Conservation (phyloP, 1,140 invertebrate genomes). For the Hesperophylax magnus region DNA sequence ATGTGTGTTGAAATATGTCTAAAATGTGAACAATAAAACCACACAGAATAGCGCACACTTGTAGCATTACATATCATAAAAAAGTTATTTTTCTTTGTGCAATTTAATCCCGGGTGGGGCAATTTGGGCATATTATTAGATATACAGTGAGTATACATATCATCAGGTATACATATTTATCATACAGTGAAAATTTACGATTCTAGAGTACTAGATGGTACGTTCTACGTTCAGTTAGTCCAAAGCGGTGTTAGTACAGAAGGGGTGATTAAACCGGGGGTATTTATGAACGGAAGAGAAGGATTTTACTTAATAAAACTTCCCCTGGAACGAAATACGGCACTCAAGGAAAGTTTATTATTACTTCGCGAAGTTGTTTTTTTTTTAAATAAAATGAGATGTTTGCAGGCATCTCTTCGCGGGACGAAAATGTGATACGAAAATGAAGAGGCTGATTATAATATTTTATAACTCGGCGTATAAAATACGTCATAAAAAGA, state of each 20-base stretch:
- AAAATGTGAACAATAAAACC: no score
- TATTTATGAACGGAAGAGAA: constrained; percentile 31
- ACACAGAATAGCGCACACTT: no score
- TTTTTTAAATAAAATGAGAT: constrained; percentile 30
- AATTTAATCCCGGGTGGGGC: no score
- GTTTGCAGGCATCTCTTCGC: constrained; percentile 8
- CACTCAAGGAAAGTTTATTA: constrained; percentile 20
- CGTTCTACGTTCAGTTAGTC: not conserved
- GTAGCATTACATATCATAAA: no score
- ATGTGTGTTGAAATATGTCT: no score
- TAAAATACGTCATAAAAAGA: not conserved
- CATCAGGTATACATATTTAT: no score
- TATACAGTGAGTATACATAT: no score
- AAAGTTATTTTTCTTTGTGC: no score
- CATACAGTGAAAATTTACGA: no score
- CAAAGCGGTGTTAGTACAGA: not conserved
- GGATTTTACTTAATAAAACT: constrained; percentile 37
- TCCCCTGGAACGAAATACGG: constrained; percentile 14
- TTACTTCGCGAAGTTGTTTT: constrained; percentile 29
- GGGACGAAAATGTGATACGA: constrained; percentile 13
- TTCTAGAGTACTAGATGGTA: no score
- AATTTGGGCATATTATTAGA: no score
- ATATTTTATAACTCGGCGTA: constrained; percentile 6
- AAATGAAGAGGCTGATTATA: constrained; percentile 10
- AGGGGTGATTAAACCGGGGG: constrained; percentile 22